Evolutionary conservation across 2,113 vertebrate genomes (phyloP), one percentile per base, ranked within the genome.

Genomic region (Vulpes ferrilata): DNA sequence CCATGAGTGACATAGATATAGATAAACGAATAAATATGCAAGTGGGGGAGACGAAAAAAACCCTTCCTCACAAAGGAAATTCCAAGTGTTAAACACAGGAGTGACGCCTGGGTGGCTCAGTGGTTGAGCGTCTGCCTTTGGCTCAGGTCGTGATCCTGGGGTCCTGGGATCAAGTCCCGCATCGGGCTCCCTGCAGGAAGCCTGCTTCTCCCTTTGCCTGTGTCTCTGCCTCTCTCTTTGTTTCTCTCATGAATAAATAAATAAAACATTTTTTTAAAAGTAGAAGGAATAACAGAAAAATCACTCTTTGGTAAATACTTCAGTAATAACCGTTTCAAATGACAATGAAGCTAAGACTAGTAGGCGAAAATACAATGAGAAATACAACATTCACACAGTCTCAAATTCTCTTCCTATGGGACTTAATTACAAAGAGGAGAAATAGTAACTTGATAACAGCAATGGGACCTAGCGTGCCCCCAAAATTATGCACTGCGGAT

Each of bases 391-490:
- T 79, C 55, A 15, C 27, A 5, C 11, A 32, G 13, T 90, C 65
- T 81, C 65, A 59, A 27, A 64, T 43, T 25, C 53, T 55, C 78
- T 93, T 27, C 9, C 15, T 25, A 27, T 1, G 27, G 15, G 43
- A 3, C 17, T 43, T 85, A 71, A 91, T 55, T 86, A 65, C 16
- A 32, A 88, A 85, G 38, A n/a, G 48, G 19, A 25, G 32, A 84
- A 27, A 84, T 1, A 55, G 38, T 78, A 51, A n/a, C 6, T 79
- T 82, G 9, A 7, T 0, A 43, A 17, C 25, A 67, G 59, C 48
- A 48, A 64, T 16, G 0, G 7, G 53, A 25, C 0, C 7, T 38
- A 27, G 0, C 17, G 19, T 67, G 38, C 8, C 48, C 25, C 48
- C 7, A 23, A 38, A 92, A 57, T 9, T 23, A 59, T 4, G 9